Conservation (phyloP, 1,140 invertebrate genomes). For the Ptiloglossa arizonensis region DNA sequence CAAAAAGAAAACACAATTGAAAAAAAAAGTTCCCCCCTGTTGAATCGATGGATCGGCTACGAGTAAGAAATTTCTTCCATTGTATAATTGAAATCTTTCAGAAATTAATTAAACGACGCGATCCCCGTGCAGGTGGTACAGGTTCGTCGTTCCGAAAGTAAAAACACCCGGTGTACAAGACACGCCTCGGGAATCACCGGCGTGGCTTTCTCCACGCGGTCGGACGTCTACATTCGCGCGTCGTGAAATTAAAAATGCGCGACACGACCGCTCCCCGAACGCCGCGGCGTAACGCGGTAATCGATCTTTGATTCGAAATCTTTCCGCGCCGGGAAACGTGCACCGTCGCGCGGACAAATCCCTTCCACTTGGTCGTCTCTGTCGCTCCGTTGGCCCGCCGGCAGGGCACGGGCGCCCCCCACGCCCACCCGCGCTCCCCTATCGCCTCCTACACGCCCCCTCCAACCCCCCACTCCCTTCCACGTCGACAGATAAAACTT, state of each 20-base stretch:
- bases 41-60: no score
- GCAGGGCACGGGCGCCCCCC: background rate
- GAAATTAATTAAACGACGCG: no score
- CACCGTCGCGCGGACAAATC: conserved; percentile 60
- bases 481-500: conserved; percentile 73
- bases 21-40: no score
- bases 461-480: conserved; percentile 16
- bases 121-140: no score
- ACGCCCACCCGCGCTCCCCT: conserved; percentile 26
- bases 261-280: conserved; percentile 44
- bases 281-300: conserved; percentile 48
- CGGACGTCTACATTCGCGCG: no score
- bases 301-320: conserved; percentile 69
- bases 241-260: conserved; percentile 59
- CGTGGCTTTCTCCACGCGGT: no score
- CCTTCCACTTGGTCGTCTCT: conserved; percentile 22
- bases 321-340: conserved; percentile 59
- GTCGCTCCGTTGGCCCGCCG: conserved; percentile 12
- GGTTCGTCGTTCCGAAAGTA: no score
- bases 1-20: background rate
- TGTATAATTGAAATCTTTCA: no score
- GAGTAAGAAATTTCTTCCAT: no score
- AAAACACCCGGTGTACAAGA: no score
- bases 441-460: no score
- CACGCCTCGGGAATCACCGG: no score